A percentile compares a stretch with the other conserved stretches of the same genome.
Evolutionary conservation across 2,888 invertebrate species (phyloP).

Genomic region (Trissoscelio sp.): DNA sequence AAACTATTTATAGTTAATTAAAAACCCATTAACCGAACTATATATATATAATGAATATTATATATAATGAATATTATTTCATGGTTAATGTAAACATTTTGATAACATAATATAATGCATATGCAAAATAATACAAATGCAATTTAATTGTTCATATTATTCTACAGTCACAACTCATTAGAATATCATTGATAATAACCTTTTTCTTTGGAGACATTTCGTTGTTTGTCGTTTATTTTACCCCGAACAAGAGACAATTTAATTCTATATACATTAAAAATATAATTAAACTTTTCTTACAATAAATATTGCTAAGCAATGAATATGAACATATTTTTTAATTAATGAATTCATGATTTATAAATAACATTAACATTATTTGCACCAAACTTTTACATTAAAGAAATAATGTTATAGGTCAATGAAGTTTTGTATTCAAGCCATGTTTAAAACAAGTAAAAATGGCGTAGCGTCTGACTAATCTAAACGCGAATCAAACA

Average conservation of each 20-base stretch:
- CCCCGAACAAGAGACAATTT: slow-evolving; percentile 41
- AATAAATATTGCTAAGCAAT: slow-evolving; percentile 1
- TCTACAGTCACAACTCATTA: slow-evolving; percentile 43
- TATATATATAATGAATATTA: no score
- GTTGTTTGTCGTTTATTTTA: slow-evolving; percentile 32
- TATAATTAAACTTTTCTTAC: slow-evolving; percentile 35
- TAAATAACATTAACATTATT: background rate
- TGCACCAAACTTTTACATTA: background rate
- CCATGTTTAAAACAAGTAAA: slow-evolving; percentile 15
- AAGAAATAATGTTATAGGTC: background rate
- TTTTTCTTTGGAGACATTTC: slow-evolving; percentile 46
- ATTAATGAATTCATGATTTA: background rate
- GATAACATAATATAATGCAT: no score
- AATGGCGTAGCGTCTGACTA: slow-evolving; percentile 42
- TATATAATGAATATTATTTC: no score
- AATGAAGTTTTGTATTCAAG: background rate
- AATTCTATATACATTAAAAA: slow-evolving; percentile 48
- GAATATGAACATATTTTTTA: slow-evolving; percentile 3
- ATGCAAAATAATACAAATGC: slow-evolving; percentile 27
- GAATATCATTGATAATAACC: slow-evolving; percentile 42
- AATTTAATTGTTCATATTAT: slow-evolving; percentile 19
- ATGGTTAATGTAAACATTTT: no score
- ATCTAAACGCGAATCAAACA: background rate
- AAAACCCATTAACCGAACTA: no score
- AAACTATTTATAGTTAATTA: background rate